These are phyloP conservation scores for Mythimna albipuncta DNA, from an alignment of 2,888 invertebrate species.

Conservation along the genomic window DNA sequence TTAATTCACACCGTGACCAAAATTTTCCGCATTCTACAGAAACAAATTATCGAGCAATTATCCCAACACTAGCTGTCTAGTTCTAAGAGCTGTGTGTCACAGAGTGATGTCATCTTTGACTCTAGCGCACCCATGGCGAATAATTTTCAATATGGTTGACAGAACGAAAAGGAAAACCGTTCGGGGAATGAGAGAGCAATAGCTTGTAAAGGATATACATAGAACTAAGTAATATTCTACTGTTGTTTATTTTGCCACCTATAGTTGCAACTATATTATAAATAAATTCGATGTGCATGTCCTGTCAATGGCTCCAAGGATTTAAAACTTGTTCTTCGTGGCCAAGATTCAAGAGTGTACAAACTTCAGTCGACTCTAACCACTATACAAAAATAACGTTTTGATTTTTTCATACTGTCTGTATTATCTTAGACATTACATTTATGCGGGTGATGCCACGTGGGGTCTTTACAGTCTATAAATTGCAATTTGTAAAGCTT, in stretches of 20 bases:
- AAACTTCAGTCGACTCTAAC: neutral
- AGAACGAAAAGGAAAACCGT: constrained; percentile 40
- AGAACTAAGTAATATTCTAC: constrained; percentile 15
- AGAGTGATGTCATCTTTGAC: constrained; percentile 55
- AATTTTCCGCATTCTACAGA: constrained; percentile 51
- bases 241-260: neutral
- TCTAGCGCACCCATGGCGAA: constrained; percentile 52
- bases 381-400: constrained; percentile 7
- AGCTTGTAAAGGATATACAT: constrained; percentile 1
- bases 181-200: constrained; percentile 19
- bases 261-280: neutral
- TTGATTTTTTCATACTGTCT: constrained; percentile 3
- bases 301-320: neutral
- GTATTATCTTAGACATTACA: constrained; percentile 23
- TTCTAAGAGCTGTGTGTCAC: constrained; percentile 49
- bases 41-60: constrained; percentile 53
- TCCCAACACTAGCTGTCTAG: constrained; percentile 38
- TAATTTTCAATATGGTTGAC: constrained; percentile 49
- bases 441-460: constrained; percentile 45
- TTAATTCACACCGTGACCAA: constrained; percentile 20
- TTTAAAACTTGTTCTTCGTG: neutral
- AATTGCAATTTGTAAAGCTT: constrained; percentile 47
- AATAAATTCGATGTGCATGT: neutral
- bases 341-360: neutral
- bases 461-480: constrained; percentile 51